Base-by-base conservation (phyloP, 2,888 invertebrate genomes). In the Drosophila birchii region DNA sequence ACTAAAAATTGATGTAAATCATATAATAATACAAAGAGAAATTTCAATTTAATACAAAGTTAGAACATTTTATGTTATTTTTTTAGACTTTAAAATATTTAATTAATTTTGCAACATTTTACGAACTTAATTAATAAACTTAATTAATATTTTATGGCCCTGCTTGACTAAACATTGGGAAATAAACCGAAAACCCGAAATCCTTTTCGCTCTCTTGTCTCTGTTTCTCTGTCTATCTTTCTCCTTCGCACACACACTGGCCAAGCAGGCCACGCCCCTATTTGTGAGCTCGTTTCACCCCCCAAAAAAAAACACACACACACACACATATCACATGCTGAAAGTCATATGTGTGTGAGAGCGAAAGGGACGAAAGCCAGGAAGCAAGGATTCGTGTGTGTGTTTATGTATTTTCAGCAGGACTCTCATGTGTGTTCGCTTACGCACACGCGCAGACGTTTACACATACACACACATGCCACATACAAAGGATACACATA, bases 231-330 rank as follows among this genome's bases (percentile, higher is more conserved):
- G n/a, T 14, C 8, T 34, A 20, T 8, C 23, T 8, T n/a, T 47
- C 34, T n/a, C 18, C 6, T 3, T 5, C 18, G 5, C 51, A 36
- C 57, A 36, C 57, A 36, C 18, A 26, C 14, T 34, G 34, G 23
- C 23, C 14, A 23, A n/a, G 3, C 3, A 58, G 34, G 64, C 80
- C 80, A 79, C 80, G 82, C 80, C 80, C 72, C 61, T 62, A 66
- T 69, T 66, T 41, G 14, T 32, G 51, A 68, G 78, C 72, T 78
- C 76, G 76, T 80, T 80, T 80, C 80, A 80, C 62, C 80, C 80
- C 74, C 73, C 66, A 60, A 70, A 64, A 53, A 69, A 60, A 70
- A 64, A 53, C 45, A 45, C 45, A 43, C 38, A 20, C 55, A 51
- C 34, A 51, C 18, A 43, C 32, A 20, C 26, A 49, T 49, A 44